These are phyloP conservation scores for Trochalopteron elliotii DNA, from an alignment of 2,113 vertebrate genomes.

Conservation along the genomic window DNA sequence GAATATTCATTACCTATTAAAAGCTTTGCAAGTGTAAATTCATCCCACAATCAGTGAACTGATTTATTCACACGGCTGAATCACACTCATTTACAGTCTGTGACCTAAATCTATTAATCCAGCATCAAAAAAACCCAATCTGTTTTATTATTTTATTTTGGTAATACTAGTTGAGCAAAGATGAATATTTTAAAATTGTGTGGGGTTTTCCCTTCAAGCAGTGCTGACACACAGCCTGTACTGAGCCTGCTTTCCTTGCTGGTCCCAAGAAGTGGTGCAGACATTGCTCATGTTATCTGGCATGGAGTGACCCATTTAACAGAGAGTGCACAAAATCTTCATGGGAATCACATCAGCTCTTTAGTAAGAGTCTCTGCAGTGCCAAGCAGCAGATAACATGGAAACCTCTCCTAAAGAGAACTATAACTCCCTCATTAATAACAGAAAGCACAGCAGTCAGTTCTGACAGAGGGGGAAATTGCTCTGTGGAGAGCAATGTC, in stretches of 20 bases:
- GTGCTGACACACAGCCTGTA: background rate
- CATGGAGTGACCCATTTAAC: background rate
- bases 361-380: background rate
- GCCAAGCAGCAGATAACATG: background rate
- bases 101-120: slow-evolving; percentile 34
- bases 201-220: background rate
- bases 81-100: slow-evolving; percentile 9
- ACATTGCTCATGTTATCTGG: background rate
- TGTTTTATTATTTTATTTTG: background rate
- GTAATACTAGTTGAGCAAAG: background rate
- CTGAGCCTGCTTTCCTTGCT: background rate
- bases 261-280: background rate
- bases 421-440: background rate
- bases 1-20: slow-evolving; percentile 61
- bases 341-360: background rate
- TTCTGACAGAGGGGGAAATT: background rate
- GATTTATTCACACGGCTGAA: slow-evolving; percentile 48
- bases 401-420: background rate
- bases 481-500: background rate
- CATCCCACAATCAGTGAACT: background rate
- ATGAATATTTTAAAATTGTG: background rate
- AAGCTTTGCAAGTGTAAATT: slow-evolving; percentile 51
- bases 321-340: background rate
- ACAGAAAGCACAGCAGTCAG: background rate
- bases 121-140: accelerated